Evolutionary conservation across 2,113 vertebrate genomes (phyloP).

Genomic region (Clupea harengus): DNA sequence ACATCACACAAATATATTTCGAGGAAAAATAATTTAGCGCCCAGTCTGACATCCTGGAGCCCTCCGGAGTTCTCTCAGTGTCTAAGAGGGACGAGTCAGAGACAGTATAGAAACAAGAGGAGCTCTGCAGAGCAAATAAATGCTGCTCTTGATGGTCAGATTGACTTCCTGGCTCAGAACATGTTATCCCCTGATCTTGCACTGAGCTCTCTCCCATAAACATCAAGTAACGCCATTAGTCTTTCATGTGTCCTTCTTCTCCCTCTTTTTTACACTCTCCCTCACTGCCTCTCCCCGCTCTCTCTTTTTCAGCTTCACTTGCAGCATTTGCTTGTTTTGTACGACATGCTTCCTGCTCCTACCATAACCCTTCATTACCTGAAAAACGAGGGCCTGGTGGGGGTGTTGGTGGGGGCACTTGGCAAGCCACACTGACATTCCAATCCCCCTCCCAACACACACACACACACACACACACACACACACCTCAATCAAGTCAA

Average conservation of each 20-base stretch:
- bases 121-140: constrained; percentile 17
- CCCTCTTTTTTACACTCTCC: background rate
- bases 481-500: constrained; percentile 3
- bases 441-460: constrained; percentile 47
- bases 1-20: background rate
- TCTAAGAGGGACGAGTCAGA: background rate
- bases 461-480: background rate
- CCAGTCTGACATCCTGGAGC: background rate
- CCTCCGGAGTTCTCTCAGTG: background rate
- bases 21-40: background rate
- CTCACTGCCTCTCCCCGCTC: background rate
- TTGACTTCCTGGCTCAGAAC: constrained; percentile 7
- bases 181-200: constrained; percentile 7
- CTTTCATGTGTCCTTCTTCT: background rate
- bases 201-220: constrained; percentile 11
- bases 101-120: constrained; percentile 1
- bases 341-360: constrained; percentile 44
- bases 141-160: background rate
- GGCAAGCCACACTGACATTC: constrained; percentile 56
- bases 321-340: constrained; percentile 25
- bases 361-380: constrained; percentile 53
- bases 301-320: constrained; percentile 28
- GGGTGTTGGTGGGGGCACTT: constrained; percentile 38
- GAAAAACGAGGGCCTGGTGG: constrained; percentile 41
- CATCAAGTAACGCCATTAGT: background rate